phyloP scores from a whole-genome alignment of 2,888 invertebrate genomes.

The Cephus sareptanus region DNA sequence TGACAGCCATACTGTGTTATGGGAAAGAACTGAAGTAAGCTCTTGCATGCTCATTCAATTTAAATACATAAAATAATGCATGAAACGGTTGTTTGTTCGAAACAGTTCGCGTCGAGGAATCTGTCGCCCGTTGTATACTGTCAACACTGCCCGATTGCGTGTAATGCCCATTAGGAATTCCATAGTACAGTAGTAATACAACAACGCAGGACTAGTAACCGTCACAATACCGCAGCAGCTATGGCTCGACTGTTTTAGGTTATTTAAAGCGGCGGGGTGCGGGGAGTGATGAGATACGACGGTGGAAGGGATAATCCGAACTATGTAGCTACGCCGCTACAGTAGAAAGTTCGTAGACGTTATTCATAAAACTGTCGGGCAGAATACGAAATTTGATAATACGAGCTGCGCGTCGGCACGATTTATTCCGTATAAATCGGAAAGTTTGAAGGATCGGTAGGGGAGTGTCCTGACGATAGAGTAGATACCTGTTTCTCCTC shows the following conservation, averaged over 20 bases:
- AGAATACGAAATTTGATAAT: conserved; percentile 13
- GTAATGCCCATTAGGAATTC: neutral
- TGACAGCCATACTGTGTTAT: neutral
- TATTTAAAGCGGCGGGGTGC: neutral
- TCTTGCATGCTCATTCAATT: neutral
- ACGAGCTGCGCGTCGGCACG: conserved; percentile 7
- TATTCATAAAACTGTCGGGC: conserved; percentile 16
- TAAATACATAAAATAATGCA: neutral
- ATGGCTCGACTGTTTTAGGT: neutral
- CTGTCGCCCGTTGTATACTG: neutral
- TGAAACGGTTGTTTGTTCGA: neutral
- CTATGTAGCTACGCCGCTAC: neutral
- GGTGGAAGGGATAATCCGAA: neutral
- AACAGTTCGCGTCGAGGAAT: neutral
- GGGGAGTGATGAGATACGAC: neutral
- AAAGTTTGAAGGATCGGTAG: conserved; percentile 14
- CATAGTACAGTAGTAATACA: neutral
- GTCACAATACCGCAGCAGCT: neutral
- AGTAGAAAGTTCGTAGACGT: conserved; percentile 11
- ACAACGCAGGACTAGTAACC: neutral
- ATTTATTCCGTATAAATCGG: conserved; percentile 17
- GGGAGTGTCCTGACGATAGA: neutral
- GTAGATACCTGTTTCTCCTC: neutral
- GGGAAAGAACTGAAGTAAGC: neutral
- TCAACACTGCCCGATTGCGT: neutral